These are phyloP conservation scores for Pristionchus arcanus DNA, from an alignment of 2,888 invertebrate species.

Conservation along the genomic window DNA sequence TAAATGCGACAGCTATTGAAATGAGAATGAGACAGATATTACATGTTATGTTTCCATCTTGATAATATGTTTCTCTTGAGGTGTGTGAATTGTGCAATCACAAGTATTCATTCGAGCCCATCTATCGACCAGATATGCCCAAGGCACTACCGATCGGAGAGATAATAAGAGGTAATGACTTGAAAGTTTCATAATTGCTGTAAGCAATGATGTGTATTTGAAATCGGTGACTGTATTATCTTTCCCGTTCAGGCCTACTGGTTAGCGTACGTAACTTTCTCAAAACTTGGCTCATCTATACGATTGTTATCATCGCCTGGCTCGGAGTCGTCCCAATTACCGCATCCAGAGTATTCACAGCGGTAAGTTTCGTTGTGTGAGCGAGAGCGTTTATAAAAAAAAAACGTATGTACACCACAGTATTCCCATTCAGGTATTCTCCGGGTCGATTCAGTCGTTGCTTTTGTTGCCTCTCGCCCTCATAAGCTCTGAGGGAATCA, in stretches of 20 bases:
- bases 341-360: constrained; percentile 84
- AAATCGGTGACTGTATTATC: background rate
- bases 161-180: constrained; percentile 87
- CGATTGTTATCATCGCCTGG: constrained; percentile 97
- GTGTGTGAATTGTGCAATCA: constrained; percentile 95
- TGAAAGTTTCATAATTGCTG: background rate
- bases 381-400: background rate
- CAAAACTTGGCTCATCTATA: constrained; percentile 97
- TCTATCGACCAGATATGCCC: constrained; percentile 99
- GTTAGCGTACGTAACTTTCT: constrained; percentile 89
- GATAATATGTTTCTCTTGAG: constrained; percentile 81
- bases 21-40: no score
- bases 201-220: background rate
- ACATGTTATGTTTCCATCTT: no score
- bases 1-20: no score
- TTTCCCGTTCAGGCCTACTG: constrained; percentile 62
- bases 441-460: constrained; percentile 65
- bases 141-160: constrained; percentile 93
- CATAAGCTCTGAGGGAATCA: constrained; percentile 72
- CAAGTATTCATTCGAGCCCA: constrained; percentile 97
- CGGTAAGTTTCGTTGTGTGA: constrained; percentile 15
- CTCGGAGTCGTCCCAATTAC: constrained; percentile 95
- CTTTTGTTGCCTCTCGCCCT: constrained; percentile 64
- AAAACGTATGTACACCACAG: background rate
- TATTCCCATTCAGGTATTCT: constrained; percentile 85